Conservation (phyloP, 2,888 invertebrate genomes). For the Leptogaster cylindrica region DNA sequence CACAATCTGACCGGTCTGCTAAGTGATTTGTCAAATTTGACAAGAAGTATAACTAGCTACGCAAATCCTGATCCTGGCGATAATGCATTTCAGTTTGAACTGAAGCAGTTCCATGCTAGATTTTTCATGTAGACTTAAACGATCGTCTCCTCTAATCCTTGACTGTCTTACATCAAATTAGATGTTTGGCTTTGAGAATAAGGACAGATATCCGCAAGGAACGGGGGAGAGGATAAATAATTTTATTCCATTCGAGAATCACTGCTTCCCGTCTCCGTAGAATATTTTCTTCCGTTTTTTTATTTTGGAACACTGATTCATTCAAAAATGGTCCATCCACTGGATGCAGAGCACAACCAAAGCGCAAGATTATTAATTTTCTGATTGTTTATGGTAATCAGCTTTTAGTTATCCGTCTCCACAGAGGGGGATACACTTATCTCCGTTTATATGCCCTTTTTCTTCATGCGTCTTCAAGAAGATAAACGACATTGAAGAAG, state of each 20-base stretch:
- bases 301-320: neutral
- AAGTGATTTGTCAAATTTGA: constrained; percentile 19
- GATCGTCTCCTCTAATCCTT: neutral
- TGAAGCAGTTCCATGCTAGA: too few relatives aligned
- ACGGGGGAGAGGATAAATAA: neutral
- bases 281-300: neutral
- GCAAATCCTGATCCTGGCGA: too few relatives aligned
- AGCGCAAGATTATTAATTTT: constrained; percentile 43
- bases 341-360: constrained; percentile 11
- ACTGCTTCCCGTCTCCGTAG: neutral
- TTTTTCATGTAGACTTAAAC: neutral
- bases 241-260: neutral
- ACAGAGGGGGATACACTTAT: neutral
- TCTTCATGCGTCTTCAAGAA: neutral
- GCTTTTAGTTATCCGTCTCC: constrained; percentile 38
- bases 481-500: constrained; percentile 17
- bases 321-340: constrained; percentile 7
- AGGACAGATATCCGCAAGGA: neutral
- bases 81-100: too few relatives aligned
- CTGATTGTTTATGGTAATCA: constrained; percentile 47
- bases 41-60: neutral
- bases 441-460: neutral
- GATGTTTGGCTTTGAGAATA: neutral
- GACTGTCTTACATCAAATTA: neutral
- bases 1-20: too few relatives aligned